Percentiles rank a stretch among this genome's conserved stretches.
Evolutionary conservation across 2,888 invertebrate genomes (phyloP).

Genomic region (Ctenicera cuprea): DNA sequence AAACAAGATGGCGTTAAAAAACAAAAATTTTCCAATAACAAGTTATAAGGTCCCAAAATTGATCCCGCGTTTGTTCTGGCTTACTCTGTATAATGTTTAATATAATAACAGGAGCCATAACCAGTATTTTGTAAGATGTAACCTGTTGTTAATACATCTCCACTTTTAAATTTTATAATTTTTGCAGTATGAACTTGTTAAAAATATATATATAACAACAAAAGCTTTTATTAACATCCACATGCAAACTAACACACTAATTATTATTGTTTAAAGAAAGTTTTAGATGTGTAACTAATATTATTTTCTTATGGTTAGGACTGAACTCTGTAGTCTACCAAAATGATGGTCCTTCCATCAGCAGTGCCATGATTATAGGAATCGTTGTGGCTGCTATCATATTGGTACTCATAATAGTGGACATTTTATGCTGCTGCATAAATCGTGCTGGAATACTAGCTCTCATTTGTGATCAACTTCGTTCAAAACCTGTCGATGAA

Average conservation of each 20-base stretch:
- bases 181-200: slow-evolving; percentile 44
- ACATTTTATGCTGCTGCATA: slow-evolving; percentile 85
- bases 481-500: slow-evolving; percentile 82
- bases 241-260: slow-evolving; percentile 54
- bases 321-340: slow-evolving; percentile 61
- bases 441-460: slow-evolving; percentile 82
- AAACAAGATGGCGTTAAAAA: too few species aligned
- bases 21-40: too few species aligned
- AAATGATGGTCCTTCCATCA: slow-evolving; percentile 75
- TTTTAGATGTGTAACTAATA: slow-evolving; percentile 10
- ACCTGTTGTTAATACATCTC: too few species aligned
- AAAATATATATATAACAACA: slow-evolving; percentile 21
- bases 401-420: slow-evolving; percentile 87
- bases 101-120: too few species aligned
- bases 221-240: slow-evolving; percentile 48
- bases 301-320: slow-evolving; percentile 59
- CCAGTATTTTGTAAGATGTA: too few species aligned
- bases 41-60: too few species aligned
- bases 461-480: slow-evolving; percentile 78
- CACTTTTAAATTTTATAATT: not conserved
- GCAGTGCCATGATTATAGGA: slow-evolving; percentile 87
- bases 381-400: slow-evolving; percentile 89
- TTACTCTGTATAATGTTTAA: too few species aligned
- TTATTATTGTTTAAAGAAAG: slow-evolving; percentile 5
- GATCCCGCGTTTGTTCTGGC: too few species aligned